Evolutionary conservation across 1,140 invertebrate genomes (phyloP), one percentile per base, ranked within the genome.

Genomic region (Drosophila santomea): DNA sequence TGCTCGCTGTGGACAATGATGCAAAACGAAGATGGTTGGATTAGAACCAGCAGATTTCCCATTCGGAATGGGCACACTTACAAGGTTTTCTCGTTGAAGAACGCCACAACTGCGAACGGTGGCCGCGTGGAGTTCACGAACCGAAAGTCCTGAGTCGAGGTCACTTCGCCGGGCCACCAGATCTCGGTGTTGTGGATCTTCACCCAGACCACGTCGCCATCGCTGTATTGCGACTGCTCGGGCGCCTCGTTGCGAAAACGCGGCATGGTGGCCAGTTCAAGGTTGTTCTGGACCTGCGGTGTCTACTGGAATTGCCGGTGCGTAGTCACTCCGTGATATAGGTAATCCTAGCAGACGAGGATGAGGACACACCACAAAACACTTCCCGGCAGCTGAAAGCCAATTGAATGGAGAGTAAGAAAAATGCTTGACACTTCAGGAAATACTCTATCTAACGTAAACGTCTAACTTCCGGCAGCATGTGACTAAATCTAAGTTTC

Each of bases 101-200:
- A 97, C 81, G 96, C 96, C 11, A 97, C 96, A 88, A 95, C 94
- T 43, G 96, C 95, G 71, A 97, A 95, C 2, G 96, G 95, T 38
- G 95, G 94, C 80, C 96, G 96, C 66, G 94, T 95, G 62, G 95
- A 94, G 67, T 94, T 47, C 94, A 93, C 20, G 11, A 56, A 89
- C 7, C 76, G 77, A 59, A 78, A 72, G 28, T 91, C 52, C 44
- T 82, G 74, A 10, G 94, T 91, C 44, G 94, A 94, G 39, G 95
- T 94, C 44, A 97, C 96, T 91, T 96, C 95, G 7, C 96, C 96
- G 38, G 96, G 96, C 96, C 96, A 97, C 95, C 96, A 96, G 78
- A 94, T 95, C 11, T 94, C 93, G 10, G 80, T 68, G 11, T 95
- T 94, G 44, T 83, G 84, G 25, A 97, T 91, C 91, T 97, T 97